Conservation (phyloP, 2,888 invertebrate species). For the Drosophila anomelani region DNA sequence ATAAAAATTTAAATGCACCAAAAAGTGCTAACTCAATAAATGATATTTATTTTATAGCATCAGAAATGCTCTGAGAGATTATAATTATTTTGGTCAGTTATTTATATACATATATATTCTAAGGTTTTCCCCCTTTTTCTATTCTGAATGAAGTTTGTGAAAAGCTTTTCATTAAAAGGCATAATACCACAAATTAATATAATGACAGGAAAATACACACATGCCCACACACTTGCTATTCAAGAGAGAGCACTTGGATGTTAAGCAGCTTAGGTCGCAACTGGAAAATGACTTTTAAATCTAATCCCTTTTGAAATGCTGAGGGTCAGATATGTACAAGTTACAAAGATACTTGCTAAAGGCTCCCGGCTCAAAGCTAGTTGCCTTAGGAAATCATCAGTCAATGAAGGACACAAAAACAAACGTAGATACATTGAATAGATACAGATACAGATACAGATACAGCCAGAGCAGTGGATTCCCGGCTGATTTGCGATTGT, state of each 20-base stretch:
- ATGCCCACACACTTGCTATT: slow-evolving; percentile 5
- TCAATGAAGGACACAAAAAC: slow-evolving; percentile 40
- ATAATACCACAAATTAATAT: slow-evolving; percentile 70
- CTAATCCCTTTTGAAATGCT: slow-evolving; percentile 65
- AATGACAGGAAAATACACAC: slow-evolving; percentile 51
- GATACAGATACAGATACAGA: slow-evolving; percentile 19
- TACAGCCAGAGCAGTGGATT: slow-evolving; percentile 13
- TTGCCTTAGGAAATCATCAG: slow-evolving; percentile 60
- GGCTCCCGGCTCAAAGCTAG: background rate
- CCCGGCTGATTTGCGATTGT: slow-evolving; percentile 76
- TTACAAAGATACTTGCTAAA: background rate
- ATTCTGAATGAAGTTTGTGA: slow-evolving; percentile 45
- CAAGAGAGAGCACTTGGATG: slow-evolving; percentile 39
- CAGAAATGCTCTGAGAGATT: background rate
- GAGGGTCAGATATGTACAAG: slow-evolving; percentile 8
- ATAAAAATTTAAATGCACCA: background rate
- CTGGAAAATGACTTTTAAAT: slow-evolving; percentile 75
- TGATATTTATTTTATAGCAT: no score
- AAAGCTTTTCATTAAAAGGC: slow-evolving; percentile 64
- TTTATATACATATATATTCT: no score
- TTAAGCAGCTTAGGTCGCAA: slow-evolving; percentile 74
- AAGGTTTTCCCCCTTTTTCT: slow-evolving; percentile 12
- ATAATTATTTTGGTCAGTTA: no score
- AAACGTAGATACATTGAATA: slow-evolving; percentile 30
- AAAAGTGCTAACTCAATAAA: background rate